Evolutionary conservation across 2,113 vertebrate genomes (phyloP).

Genomic region (Delphinus delphis): DNA sequence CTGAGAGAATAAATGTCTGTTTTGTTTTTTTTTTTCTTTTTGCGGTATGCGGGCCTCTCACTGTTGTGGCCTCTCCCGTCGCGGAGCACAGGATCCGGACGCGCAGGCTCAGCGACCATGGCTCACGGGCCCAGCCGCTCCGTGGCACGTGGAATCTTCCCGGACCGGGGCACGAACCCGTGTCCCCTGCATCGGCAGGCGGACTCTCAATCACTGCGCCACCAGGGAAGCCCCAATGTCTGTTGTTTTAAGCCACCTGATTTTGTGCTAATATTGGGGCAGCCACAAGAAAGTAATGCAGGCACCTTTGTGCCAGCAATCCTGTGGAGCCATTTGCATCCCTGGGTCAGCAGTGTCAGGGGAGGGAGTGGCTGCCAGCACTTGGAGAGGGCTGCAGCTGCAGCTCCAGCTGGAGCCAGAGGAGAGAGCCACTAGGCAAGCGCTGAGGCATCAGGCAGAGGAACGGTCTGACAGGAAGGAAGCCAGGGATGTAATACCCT

Average conservation of each 20-base stretch:
- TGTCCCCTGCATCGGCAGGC: no score
- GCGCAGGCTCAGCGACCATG: no score
- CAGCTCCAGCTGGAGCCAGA: neutral
- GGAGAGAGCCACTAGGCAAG: neutral
- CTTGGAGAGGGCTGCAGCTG: neutral
- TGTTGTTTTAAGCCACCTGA: neutral
- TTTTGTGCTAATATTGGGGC: neutral
- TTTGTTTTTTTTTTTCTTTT: no score
- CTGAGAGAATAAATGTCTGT: neutral
- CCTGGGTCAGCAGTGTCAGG: neutral
- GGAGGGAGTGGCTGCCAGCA: neutral
- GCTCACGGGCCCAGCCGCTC: no score
- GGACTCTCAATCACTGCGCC: no score
- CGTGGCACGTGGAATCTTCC: no score
- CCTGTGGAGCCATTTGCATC: rapidly evolving
- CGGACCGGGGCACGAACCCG: no score
- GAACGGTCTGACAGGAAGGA: neutral
- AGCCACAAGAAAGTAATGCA: neutral
- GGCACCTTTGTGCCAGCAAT: neutral
- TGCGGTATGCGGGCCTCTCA: no score
- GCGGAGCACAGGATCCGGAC: no score
- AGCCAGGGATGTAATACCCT: neutral
- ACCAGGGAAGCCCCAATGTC: no score
- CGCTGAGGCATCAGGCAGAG: neutral
- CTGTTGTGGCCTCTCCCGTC: no score